Evolutionary conservation across 2,113 vertebrate species (phyloP).

Genomic region (Actenoides hombroni): DNA sequence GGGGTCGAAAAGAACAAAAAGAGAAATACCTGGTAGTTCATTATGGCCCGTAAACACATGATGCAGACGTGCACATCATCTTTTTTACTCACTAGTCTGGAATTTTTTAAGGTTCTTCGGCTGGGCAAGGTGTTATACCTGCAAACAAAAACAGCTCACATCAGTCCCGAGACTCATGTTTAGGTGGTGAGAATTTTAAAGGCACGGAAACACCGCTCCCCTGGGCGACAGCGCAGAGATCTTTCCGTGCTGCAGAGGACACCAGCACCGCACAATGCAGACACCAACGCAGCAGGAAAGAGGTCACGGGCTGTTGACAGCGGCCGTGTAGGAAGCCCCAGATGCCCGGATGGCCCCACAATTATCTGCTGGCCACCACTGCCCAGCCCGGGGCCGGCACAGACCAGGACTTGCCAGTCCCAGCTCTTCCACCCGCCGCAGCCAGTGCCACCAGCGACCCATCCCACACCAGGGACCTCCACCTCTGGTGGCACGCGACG

Average conservation of each 20-base stretch:
- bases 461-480: background rate
- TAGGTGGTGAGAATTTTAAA: accelerated
- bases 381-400: background rate
- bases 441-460: background rate
- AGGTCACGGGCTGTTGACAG: accelerated
- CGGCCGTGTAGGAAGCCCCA: background rate
- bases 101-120: conserved; percentile 92
- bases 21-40: conserved; percentile 94
- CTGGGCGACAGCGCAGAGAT: accelerated
- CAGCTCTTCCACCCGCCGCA: background rate
- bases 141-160: background rate
- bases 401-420: background rate
- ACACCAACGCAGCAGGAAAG: accelerated
- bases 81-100: conserved; percentile 93
- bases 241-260: background rate
- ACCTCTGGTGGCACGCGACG: background rate
- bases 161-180: accelerated
- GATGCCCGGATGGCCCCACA: background rate
- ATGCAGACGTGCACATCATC: conserved; percentile 97
- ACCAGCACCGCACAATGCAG: accelerated
- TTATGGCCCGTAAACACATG: conserved; percentile 96
- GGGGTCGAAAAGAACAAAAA: background rate
- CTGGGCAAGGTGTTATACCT: conserved; percentile 95
- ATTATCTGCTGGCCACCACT: background rate
- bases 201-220: background rate